Evolutionary conservation across 2,888 invertebrate genomes (phyloP), one percentile per base, ranked within the genome.

Genomic region (Hedya salicella): DNA sequence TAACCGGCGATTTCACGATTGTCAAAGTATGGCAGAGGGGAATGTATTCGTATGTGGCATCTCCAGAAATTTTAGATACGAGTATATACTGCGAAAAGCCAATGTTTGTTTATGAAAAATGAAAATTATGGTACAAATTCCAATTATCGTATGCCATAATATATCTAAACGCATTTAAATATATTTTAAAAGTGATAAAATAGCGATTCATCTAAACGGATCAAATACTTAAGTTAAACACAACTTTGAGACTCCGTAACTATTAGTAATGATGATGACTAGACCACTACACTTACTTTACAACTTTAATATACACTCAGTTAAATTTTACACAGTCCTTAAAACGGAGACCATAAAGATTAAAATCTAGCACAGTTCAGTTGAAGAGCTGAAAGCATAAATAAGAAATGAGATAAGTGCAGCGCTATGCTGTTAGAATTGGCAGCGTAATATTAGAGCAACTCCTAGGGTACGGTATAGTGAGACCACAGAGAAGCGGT

Each of bases 181-280:
- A n/a, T 6, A 68, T 70, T 68, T 69, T 53, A 56, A 61, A 67
- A 65, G 61, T 65, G 72, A 73, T 73, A 65, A 68, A 70, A 75
- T 72, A 73, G 19, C 56, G 11, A 36, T 72, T 73, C 71, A 70
- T 67, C 68, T 59, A 48, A 67, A 70, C 73, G 73, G 75, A 75
- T 71, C 74, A 72, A 76, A 74, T 72, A 73, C 73, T 77, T 75
- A 73, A 71, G 71, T 56, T 72, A 74, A 77, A 72, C 69, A 71
- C 70, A 67, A 70, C 62, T 56, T 52, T 16, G 50, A 14, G 69
- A 69, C 67, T 68, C 67, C 64, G 68, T 72, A 61, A 56, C 70
- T 71, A 74, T 71, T 73, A 69, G 68, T 74, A 75, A 75, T 75
- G 76, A 76, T 72, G 75, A 74, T 76, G 77, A 73, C 70, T 70